Conservation (phyloP, 2,113 vertebrate genomes). For the Spheniscus mendiculus region DNA sequence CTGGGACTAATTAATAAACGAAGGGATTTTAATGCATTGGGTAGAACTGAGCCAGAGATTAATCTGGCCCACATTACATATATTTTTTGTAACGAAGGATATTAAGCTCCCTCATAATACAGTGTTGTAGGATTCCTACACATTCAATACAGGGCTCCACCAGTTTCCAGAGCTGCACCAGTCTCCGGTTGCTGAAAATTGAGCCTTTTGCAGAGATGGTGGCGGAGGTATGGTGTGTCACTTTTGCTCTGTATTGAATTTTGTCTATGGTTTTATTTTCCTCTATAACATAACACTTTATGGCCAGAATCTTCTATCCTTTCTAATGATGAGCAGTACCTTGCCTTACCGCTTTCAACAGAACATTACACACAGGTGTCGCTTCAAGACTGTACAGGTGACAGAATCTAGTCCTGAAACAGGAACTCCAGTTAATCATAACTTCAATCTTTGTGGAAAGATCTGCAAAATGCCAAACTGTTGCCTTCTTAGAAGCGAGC, state of each 20-base stretch:
- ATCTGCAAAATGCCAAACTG: not conserved
- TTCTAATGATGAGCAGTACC: not conserved
- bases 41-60: not conserved
- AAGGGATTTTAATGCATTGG: not conserved
- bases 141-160: not conserved
- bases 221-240: not conserved
- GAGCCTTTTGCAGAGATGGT: not conserved
- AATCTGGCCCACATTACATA: not conserved
- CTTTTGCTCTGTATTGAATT: not conserved
- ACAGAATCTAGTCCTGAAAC: not conserved
- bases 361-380: not conserved
- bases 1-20: constrained; percentile 42
- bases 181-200: not conserved
- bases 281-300: not conserved
- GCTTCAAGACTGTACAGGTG: not conserved
- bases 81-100: not conserved
- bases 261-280: not conserved
- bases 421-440: not conserved
- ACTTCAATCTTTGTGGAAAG: not conserved
- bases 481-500: not conserved
- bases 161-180: not conserved
- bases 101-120: not conserved
- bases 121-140: not conserved
- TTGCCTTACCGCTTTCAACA: not conserved
- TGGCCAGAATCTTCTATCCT: not conserved